phyloP scores from a whole-genome alignment of 2,797 vertebrate genomes.

The Enteromius radiatus region DNA sequence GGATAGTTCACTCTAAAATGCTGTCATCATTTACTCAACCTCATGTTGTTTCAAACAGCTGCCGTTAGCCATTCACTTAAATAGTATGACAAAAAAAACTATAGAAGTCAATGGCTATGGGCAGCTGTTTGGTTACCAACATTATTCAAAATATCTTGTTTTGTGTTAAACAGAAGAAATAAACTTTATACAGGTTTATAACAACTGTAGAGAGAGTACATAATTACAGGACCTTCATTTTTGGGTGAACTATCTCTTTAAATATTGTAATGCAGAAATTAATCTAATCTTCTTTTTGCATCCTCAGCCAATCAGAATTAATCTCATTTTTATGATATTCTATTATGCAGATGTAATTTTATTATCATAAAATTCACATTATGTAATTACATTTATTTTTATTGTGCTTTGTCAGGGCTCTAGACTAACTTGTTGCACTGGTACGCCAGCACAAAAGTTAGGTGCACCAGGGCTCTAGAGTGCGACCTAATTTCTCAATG shows the following conservation, averaged over 20 bases:
- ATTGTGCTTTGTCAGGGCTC: not conserved
- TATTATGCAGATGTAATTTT: not conserved
- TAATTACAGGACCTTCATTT: not conserved
- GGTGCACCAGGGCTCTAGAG: too few species aligned
- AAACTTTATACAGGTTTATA: not conserved
- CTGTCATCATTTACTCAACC: not conserved
- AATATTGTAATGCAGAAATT: not conserved
- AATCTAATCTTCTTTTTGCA: not conserved
- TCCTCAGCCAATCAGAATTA: not conserved
- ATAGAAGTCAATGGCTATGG: not conserved
- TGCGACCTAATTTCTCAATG: too few species aligned
- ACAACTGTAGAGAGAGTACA: not conserved
- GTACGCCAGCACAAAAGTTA: too few species aligned
- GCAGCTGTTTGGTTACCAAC: not conserved
- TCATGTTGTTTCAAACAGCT: not conserved
- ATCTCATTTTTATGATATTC: not conserved
- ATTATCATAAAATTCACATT: not conserved
- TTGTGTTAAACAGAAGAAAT: not conserved
- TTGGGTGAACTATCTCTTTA: not conserved
- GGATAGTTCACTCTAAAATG: not conserved
- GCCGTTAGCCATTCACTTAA: not conserved
- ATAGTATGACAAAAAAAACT: not conserved
- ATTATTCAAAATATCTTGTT: not conserved
- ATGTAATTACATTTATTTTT: too few species aligned
- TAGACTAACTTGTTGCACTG: too few species aligned